These are phyloP conservation scores for Cephus cinctus DNA, from an alignment of 1,140 invertebrate genomes.

Conservation along the genomic window DNA sequence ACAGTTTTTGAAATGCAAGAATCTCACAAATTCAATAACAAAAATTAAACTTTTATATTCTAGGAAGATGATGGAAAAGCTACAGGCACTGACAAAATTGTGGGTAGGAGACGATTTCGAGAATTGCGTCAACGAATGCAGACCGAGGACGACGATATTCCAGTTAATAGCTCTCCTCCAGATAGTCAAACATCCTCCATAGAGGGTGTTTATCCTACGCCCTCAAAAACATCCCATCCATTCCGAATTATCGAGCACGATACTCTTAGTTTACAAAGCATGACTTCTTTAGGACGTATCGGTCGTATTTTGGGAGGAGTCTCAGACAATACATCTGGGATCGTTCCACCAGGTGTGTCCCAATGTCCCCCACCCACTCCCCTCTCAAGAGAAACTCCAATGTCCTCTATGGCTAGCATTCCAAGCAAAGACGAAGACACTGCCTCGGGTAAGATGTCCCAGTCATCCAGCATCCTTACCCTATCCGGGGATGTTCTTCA, in stretches of 20 bases:
- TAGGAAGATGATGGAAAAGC: slow-evolving; percentile 48
- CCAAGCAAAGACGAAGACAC: slow-evolving; percentile 50
- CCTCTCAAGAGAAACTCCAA: slow-evolving; percentile 42
- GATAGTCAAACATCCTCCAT: slow-evolving; percentile 76
- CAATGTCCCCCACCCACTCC: slow-evolving; percentile 27
- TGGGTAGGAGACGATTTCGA: slow-evolving; percentile 70
- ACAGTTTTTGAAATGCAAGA: background rate
- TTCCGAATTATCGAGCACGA: slow-evolving; percentile 85
- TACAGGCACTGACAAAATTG: slow-evolving; percentile 38
- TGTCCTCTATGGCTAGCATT: slow-evolving; percentile 44
- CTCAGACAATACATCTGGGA: slow-evolving; percentile 56
- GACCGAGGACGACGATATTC: slow-evolving; percentile 75
- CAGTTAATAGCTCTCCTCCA: slow-evolving; percentile 67
- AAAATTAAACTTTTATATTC: slow-evolving; percentile 26
- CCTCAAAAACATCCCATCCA: slow-evolving; percentile 67
- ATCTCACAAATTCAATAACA: background rate
- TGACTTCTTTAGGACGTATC: slow-evolving; percentile 79
- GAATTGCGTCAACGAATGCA: slow-evolving; percentile 82
- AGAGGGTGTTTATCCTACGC: slow-evolving; percentile 56
- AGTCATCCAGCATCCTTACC: slow-evolving; percentile 47
- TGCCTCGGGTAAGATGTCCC: slow-evolving; percentile 47
- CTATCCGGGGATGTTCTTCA: slow-evolving; percentile 44
- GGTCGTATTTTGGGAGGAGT: slow-evolving; percentile 71
- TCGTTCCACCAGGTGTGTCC: slow-evolving; percentile 28
- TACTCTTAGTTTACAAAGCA: slow-evolving; percentile 80